These are phyloP conservation scores for Lasioglossum albipes DNA, from an alignment of 1,140 invertebrate genomes.

Conservation along the genomic window DNA sequence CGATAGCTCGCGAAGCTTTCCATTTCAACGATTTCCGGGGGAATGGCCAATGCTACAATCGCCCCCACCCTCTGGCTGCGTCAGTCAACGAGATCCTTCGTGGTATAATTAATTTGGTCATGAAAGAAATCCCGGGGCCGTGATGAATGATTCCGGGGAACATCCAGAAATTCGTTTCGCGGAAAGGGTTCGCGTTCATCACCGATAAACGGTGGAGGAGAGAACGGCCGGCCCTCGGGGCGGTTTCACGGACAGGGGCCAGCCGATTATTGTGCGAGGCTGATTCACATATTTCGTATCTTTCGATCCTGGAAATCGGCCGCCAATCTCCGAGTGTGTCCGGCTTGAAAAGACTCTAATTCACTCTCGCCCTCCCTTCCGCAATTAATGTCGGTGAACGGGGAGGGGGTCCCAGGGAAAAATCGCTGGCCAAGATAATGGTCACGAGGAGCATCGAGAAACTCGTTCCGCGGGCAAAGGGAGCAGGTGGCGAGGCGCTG, in stretches of 20 bases:
- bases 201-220: neutral
- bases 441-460: conserved; percentile 43
- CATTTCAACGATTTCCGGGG: too few species aligned
- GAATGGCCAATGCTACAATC: neutral
- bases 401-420: neutral
- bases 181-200: neutral
- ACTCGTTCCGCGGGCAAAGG: conserved; percentile 41
- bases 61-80: too few species aligned
- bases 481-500: conserved; percentile 42
- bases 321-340: neutral
- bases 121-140: neutral
- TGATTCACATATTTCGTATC: neutral
- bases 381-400: neutral
- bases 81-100: neutral
- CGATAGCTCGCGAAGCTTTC: neutral
- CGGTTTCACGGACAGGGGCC: neutral
- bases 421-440: conserved; percentile 46
- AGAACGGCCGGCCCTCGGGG: too few species aligned
- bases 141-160: neutral
- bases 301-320: neutral
- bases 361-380: neutral
- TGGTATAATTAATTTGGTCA: neutral
- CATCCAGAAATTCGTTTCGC: neutral
- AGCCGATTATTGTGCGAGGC: neutral
- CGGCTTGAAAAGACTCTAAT: neutral